Percentiles rank a stretch among this genome's conserved stretches.
Evolutionary conservation across 2,113 vertebrate genomes (phyloP).

Genomic region (Haemorhous mexicanus): DNA sequence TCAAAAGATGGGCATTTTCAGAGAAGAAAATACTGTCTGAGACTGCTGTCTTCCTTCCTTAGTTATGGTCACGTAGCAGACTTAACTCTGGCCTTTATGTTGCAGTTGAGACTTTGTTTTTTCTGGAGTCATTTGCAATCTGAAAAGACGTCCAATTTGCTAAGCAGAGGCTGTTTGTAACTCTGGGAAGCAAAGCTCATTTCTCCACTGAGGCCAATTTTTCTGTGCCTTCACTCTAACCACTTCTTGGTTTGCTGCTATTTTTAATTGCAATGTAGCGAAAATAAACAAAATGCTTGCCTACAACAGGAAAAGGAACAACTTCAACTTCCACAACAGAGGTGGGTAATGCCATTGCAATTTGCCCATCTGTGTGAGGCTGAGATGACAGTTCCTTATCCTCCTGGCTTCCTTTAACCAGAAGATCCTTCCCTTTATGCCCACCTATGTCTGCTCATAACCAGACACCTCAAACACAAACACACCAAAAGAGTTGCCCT

Average conservation of each 20-base stretch:
- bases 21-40: not conserved
- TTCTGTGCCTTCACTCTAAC: slow-evolving; percentile 4
- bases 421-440: not conserved
- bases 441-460: not conserved
- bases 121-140: not conserved
- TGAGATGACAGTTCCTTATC: not conserved
- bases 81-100: not conserved
- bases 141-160: not conserved
- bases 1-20: not conserved
- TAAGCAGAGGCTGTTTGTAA: not conserved
- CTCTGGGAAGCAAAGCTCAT: slow-evolving; percentile 26
- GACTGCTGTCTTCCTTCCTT: not conserved
- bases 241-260: slow-evolving; percentile 15
- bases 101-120: not conserved
- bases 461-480: not conserved
- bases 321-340: not conserved
- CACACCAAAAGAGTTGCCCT: not conserved
- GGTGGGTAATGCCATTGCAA: not conserved
- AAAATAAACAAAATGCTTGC: slow-evolving; percentile 23
- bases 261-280: slow-evolving; percentile 29
- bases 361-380: not conserved
- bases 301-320: not conserved
- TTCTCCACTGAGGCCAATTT: not conserved
- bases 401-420: not conserved
- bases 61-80: not conserved